Percentiles rank a stretch among this genome's conserved stretches.
These are phyloP conservation scores for Tenthredo scrophulariae DNA, from an alignment of 2,888 invertebrate genomes.

Conservation along the genomic window DNA sequence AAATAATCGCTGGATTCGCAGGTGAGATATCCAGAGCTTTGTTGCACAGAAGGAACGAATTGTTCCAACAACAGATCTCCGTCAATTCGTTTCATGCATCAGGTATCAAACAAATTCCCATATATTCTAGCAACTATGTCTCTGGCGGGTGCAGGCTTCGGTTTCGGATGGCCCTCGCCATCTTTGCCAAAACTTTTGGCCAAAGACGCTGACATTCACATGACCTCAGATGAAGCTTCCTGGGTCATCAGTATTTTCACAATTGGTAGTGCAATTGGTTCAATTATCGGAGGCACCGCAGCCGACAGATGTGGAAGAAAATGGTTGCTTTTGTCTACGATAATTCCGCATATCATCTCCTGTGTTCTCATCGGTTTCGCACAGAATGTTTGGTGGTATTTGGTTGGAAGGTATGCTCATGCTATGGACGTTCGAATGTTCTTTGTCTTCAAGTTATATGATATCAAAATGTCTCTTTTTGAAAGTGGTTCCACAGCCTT, in stretches of 20 bases:
- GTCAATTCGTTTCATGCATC: not conserved
- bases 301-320: conserved; percentile 62
- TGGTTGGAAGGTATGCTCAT: conserved; percentile 55
- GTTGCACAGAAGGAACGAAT: not conserved
- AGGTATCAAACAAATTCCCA: not conserved
- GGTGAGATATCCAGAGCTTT: not conserved
- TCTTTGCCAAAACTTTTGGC: conserved; percentile 44
- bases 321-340: conserved; percentile 55
- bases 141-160: conserved; percentile 54
- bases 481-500: too few relatives aligned
- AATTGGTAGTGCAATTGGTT: conserved; percentile 60
- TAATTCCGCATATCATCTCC: conserved; percentile 54
- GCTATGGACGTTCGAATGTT: not conserved
- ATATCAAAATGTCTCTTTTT: too few relatives aligned
- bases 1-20: conserved; percentile 31
- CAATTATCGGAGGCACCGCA: conserved; percentile 54
- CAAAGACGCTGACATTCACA: conserved; percentile 2
- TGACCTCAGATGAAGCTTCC: conserved; percentile 52
- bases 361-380: conserved; percentile 58
- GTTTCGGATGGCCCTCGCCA: conserved; percentile 56
- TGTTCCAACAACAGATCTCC: not conserved
- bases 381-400: conserved; percentile 49
- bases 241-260: conserved; percentile 57
- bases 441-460: not conserved
- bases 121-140: conserved; percentile 45